A percentile compares a stretch with the other conserved stretches of the same genome.
Conservation (phyloP, 2,797 vertebrate species). For the Pyrocephalus nanus region DNA sequence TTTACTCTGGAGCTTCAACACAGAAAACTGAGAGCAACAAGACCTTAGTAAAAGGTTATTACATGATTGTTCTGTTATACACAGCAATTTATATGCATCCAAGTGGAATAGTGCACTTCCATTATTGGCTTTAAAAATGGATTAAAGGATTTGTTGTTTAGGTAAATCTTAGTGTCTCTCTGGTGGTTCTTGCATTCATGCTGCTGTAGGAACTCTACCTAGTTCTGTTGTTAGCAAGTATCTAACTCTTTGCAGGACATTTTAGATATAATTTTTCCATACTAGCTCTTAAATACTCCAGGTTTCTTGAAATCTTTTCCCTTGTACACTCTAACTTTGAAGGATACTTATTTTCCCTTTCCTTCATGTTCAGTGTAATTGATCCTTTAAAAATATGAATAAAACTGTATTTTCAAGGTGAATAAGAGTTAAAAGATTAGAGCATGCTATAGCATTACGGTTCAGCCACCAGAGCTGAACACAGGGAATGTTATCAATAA, state of each 20-base stretch:
- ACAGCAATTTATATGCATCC: background rate
- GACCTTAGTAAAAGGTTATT: background rate
- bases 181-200: background rate
- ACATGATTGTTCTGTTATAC: background rate
- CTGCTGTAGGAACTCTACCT: background rate
- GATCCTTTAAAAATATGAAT: background rate
- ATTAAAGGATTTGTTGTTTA: background rate
- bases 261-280: background rate
- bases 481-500: background rate
- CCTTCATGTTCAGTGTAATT: background rate
- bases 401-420: background rate
- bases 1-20: background rate
- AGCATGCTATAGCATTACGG: background rate
- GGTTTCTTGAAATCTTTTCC: background rate
- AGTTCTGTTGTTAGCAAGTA: background rate
- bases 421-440: background rate
- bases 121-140: background rate
- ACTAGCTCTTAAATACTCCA: background rate
- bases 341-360: background rate
- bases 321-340: background rate
- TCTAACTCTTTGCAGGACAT: background rate
- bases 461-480: background rate
- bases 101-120: background rate
- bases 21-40: background rate
- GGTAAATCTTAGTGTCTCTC: background rate